phyloP scores from a whole-genome alignment of 2,797 vertebrate genomes.

The Lithobates pipiens region DNA sequence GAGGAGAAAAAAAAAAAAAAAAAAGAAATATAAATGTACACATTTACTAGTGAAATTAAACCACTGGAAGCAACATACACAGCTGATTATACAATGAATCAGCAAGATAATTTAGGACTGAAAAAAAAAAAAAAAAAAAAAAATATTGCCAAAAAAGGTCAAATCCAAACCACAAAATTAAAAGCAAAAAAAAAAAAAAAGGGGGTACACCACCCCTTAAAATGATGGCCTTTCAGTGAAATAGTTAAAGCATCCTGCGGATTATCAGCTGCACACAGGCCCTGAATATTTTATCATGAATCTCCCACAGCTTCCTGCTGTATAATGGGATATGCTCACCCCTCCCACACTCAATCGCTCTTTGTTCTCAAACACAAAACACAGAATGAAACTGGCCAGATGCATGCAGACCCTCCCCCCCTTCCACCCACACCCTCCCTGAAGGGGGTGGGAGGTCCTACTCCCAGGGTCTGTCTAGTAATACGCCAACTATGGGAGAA shows the following conservation, averaged over 20 bases:
- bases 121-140: neutral
- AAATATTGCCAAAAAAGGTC: no score
- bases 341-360: constrained; percentile 56
- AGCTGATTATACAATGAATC: no score
- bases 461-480: constrained; percentile 27
- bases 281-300: constrained; percentile 46
- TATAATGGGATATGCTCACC: constrained; percentile 60
- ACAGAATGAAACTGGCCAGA: constrained; percentile 60
- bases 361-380: constrained; percentile 61
- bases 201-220: neutral
- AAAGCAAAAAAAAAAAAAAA: neutral
- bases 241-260: constrained; percentile 27
- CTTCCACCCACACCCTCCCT: constrained; percentile 24
- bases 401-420: constrained; percentile 43
- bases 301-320: constrained; percentile 61
- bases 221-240: constrained; percentile 4
- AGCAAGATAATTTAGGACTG: neutral
- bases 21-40: neutral
- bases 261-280: constrained; percentile 44
- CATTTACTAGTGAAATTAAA: neutral
- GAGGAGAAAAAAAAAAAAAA: neutral
- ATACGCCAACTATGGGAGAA: constrained; percentile 4
- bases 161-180: neutral
- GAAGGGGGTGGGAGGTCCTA: constrained; percentile 17
- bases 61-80: no score